Evolutionary conservation across 1,140 invertebrate species (phyloP), one percentile per base, ranked within the genome.

Genomic region (Parasteatoda tepidariorum): DNA sequence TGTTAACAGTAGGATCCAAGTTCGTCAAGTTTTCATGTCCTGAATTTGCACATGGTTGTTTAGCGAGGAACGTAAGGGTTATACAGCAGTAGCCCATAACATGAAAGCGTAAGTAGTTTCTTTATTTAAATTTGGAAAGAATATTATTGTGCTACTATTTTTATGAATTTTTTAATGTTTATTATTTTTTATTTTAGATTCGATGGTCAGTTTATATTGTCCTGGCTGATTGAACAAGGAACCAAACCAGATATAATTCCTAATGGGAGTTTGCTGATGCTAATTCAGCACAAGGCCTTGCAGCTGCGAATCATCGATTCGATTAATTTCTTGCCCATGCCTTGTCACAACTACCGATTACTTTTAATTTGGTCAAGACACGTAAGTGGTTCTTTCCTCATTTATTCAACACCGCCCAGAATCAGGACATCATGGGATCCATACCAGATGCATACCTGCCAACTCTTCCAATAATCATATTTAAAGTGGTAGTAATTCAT

Each of bases 341-440:
- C 66, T 33, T 83, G 18, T 9, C 26, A 1, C 22, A 48, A 24
- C 68, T 83, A 2, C 64, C 67, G 2, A 71, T 55, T 28, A n/a
- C 66, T 2, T 83, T 83, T 62, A 38, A 38, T 1, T n/a, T 71
- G 3, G 28, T 7, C 0, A 48, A 34, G 3, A 11, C 30, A 28
- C 34, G 2, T 6, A 83, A 83, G 18, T 66, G 79, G 2, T 70
- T n/a, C 34, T 83, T 83, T 62, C 79, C 79, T 26, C 68, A 83
- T 61, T 2, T 41, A 6, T 79, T 79, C 64, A 79, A 79, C n/a
- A 57, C 6, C 2, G 6, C 18, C 0, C 24, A 33, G 2, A 83
- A 70, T 15, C 28, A 61, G 24, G 6, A 22, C 15, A 59, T 59
- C 48, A 15, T 7, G 3, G 67, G 68, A 57, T 3, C 55, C 0